phyloP scores from a whole-genome alignment of 2,797 vertebrate genomes.

The Channa striata region DNA sequence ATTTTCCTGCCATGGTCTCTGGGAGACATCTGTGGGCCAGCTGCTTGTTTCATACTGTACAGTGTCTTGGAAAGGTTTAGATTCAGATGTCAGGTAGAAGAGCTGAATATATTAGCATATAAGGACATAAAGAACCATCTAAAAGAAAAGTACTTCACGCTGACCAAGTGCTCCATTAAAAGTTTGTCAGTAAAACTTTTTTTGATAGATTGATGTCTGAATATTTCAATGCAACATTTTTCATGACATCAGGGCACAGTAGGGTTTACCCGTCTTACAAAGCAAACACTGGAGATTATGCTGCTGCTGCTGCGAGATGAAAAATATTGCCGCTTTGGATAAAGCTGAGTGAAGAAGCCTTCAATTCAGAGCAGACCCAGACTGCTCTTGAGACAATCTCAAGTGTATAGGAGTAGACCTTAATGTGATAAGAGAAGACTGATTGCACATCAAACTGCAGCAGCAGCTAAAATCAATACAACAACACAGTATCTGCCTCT shows the following conservation, averaged over 20 bases:
- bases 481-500: too few relatives aligned
- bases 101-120: constrained; percentile 47
- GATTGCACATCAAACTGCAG: not conserved
- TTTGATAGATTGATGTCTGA: not conserved
- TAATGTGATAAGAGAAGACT: not conserved
- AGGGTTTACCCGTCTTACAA: too few relatives aligned
- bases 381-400: constrained; percentile 18
- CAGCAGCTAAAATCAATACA: not conserved
- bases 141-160: constrained; percentile 24
- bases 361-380: not conserved
- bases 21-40: constrained; percentile 30
- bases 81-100: constrained; percentile 43
- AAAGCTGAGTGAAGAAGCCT: not conserved
- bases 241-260: too few relatives aligned
- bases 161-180: constrained; percentile 33
- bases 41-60: constrained; percentile 30
- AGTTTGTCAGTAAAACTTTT: constrained; percentile 7
- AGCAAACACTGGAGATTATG: not conserved
- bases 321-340: not conserved
- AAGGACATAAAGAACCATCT: constrained; percentile 16
- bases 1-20: constrained; percentile 33
- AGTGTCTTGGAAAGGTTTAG: constrained; percentile 46
- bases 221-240: constrained; percentile 2
- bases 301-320: not conserved
- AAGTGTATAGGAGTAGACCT: not conserved